A percentile compares a stretch with the other conserved stretches of the same genome.
These are phyloP conservation scores for Harpalus rubripes DNA, from an alignment of 2,888 invertebrate species.

Conservation along the genomic window DNA sequence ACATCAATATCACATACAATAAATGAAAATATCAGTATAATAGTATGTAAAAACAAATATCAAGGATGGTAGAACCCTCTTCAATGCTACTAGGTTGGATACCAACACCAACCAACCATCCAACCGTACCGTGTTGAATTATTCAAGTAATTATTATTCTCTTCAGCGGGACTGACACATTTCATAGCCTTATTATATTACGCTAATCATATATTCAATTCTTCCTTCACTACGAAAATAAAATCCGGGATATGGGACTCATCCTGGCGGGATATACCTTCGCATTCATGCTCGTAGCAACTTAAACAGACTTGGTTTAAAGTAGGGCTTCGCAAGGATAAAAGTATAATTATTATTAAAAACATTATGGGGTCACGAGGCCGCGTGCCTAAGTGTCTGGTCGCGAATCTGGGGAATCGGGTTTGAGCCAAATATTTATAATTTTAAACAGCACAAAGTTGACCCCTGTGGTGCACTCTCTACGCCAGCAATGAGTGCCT, in stretches of 20 bases:
- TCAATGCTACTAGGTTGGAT: not conserved
- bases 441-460: too few relatives aligned
- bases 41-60: conserved; percentile 1
- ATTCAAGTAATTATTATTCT: conserved; percentile 43
- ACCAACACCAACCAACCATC: too few relatives aligned
- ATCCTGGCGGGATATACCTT: not conserved
- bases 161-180: conserved; percentile 27
- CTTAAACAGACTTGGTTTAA: too few relatives aligned
- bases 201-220: conserved; percentile 44
- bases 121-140: not conserved
- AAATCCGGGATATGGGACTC: not conserved
- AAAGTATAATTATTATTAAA: too few relatives aligned
- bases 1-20: not conserved
- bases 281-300: too few relatives aligned
- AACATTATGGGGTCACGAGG: too few relatives aligned
- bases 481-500: too few relatives aligned
- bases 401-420: too few relatives aligned
- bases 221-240: not conserved
- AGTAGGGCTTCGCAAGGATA: too few relatives aligned
- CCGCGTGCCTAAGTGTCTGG: too few relatives aligned
- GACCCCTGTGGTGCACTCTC: too few relatives aligned
- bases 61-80: not conserved
- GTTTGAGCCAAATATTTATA: too few relatives aligned
- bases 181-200: conserved; percentile 28
- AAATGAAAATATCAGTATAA: not conserved